A percentile compares a stretch with the other conserved stretches of the same genome.
Evolutionary conservation across 2,113 vertebrate genomes (phyloP).

Genomic region (Prunella fulvescens): DNA sequence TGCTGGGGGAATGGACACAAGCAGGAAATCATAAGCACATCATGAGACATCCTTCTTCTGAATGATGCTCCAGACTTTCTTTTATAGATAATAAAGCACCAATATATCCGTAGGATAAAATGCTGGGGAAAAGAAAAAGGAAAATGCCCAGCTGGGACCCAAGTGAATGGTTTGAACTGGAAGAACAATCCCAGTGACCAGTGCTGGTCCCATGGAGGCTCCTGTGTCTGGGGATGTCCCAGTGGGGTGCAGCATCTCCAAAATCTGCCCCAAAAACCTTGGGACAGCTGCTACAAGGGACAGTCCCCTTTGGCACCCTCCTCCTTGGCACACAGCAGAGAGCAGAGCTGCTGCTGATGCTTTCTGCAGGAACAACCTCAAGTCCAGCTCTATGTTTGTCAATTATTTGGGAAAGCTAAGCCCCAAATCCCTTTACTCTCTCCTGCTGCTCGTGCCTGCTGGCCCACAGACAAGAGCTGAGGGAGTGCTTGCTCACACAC

Average conservation of each 20-base stretch:
- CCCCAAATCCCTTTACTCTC: not conserved
- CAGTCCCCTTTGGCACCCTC: not conserved
- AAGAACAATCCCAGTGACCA: not conserved
- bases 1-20: not conserved
- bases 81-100: not conserved
- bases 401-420: not conserved
- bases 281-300: not conserved
- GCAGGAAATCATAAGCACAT: not conserved
- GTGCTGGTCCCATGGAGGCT: not conserved
- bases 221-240: not conserved
- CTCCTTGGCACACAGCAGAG: not conserved
- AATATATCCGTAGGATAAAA: not conserved
- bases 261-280: not conserved
- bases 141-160: not conserved
- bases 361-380: not conserved
- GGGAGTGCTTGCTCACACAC: not conserved
- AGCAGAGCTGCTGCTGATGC: not conserved
- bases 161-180: not conserved
- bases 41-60: not conserved
- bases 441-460: not conserved
- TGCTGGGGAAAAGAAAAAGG: not conserved
- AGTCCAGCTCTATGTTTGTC: not conserved
- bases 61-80: accelerated
- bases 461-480: not conserved
- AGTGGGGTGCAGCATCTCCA: accelerated